Conservation (phyloP, 2,113 vertebrate genomes). For the Oryzias woworae region DNA sequence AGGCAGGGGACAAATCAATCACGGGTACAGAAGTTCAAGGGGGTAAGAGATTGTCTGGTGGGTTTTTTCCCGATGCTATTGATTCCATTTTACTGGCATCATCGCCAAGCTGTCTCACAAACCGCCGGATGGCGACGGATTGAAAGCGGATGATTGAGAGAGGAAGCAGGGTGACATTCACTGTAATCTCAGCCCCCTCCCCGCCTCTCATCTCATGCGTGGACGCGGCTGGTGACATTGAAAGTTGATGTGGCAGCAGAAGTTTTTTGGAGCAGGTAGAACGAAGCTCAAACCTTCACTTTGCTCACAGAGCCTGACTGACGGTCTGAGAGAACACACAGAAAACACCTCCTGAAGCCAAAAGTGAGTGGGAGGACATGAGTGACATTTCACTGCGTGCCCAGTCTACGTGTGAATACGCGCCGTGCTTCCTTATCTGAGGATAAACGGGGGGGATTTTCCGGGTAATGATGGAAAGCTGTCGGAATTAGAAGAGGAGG, state of each 20-base stretch:
- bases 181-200: conserved; percentile 61
- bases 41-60: conserved; percentile 78
- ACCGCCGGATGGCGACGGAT: conserved; percentile 66
- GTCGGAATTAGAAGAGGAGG: conserved; percentile 9
- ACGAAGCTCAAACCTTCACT: conserved; percentile 29
- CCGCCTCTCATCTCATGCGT: conserved; percentile 29
- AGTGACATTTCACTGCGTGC: conserved; percentile 26
- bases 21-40: conserved; percentile 76
- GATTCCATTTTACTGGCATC: conserved; percentile 79
- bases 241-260: conserved; percentile 32
- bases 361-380: conserved; percentile 29
- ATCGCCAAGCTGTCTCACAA: conserved; percentile 73
- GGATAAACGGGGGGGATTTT: conserved; percentile 33
- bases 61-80: conserved; percentile 73
- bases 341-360: conserved; percentile 33
- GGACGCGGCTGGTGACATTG: conserved; percentile 60
- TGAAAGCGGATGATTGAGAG: conserved; percentile 78
- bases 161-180: conserved; percentile 76
- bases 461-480: conserved; percentile 21
- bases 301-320: conserved; percentile 21
- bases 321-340: conserved; percentile 49
- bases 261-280: conserved; percentile 35
- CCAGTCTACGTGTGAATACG: conserved; percentile 28
- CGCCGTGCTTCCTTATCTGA: conserved; percentile 27
- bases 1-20: conserved; percentile 78